Conservation (phyloP, 2,113 vertebrate species). For the Piprites chloris region DNA sequence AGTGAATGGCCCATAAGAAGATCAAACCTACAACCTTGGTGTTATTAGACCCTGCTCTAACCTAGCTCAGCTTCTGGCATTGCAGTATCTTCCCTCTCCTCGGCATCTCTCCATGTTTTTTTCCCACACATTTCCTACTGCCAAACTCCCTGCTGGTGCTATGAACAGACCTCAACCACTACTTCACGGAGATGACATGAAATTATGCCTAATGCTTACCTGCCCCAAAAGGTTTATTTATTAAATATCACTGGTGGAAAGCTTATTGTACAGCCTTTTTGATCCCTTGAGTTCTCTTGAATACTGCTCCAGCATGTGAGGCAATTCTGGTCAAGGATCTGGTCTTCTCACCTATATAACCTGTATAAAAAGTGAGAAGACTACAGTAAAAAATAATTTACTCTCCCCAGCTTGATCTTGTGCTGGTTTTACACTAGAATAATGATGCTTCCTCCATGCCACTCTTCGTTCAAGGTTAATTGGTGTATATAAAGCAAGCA, state of each 20-base stretch:
- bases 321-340: neutral
- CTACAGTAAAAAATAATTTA: neutral
- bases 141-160: neutral
- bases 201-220: neutral
- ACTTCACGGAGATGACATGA: fast-evolving
- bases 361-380: neutral
- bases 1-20: neutral
- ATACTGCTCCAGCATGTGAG: fast-evolving
- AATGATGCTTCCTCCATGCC: neutral
- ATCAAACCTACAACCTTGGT: neutral
- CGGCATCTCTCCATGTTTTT: neutral
- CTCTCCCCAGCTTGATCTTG: neutral
- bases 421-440: neutral
- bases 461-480: fast-evolving
- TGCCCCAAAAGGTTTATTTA: neutral
- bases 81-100: neutral
- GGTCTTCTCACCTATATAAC: neutral
- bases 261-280: neutral
- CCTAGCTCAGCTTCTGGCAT: neutral
- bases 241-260: neutral
- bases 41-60: neutral
- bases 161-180: neutral
- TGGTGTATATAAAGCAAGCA: neutral
- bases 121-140: neutral
- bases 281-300: neutral